phyloP scores from a whole-genome alignment of 92 coral and sea anemone species.

The Blastomussa wellsi region DNA sequence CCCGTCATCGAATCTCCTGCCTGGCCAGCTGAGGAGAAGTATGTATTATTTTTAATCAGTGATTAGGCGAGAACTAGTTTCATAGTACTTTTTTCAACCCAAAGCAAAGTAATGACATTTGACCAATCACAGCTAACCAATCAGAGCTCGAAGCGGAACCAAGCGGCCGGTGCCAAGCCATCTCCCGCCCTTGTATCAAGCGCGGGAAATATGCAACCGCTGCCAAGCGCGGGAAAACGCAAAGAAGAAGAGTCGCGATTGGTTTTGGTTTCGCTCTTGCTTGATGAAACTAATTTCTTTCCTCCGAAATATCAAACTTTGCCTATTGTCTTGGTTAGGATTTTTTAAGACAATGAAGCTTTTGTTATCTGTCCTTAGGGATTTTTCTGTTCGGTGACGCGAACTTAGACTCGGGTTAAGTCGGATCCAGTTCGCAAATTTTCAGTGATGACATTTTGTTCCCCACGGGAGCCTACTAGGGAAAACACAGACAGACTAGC shows the following conservation, averaged over 20 bases:
- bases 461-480: too few species aligned
- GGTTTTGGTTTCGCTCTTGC: neutral
- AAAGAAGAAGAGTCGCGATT: neutral
- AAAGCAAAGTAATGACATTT: neutral
- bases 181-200: too few species aligned
- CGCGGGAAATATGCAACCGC: neutral
- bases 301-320: too few species aligned
- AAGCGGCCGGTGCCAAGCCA: neutral
- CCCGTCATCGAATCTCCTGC: conserved; percentile 58
- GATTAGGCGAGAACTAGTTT: neutral
- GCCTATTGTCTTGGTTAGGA: too few species aligned
- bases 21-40: conserved; percentile 78
- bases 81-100: neutral
- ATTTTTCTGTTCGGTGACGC: too few species aligned
- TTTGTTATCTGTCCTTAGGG: too few species aligned
- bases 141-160: neutral
- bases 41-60: conserved; percentile 20
- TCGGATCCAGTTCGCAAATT: too few species aligned
- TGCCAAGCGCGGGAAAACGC: neutral
- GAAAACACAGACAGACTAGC: too few species aligned
- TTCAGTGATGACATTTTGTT: too few species aligned
- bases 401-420: too few species aligned
- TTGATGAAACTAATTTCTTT: too few species aligned
- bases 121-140: neutral
- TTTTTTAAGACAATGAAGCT: too few species aligned